Percentiles rank a stretch among this genome's conserved stretches.
These are phyloP conservation scores for Pteromalus puparum DNA, from an alignment of 1,140 invertebrate genomes.

Conservation along the genomic window DNA sequence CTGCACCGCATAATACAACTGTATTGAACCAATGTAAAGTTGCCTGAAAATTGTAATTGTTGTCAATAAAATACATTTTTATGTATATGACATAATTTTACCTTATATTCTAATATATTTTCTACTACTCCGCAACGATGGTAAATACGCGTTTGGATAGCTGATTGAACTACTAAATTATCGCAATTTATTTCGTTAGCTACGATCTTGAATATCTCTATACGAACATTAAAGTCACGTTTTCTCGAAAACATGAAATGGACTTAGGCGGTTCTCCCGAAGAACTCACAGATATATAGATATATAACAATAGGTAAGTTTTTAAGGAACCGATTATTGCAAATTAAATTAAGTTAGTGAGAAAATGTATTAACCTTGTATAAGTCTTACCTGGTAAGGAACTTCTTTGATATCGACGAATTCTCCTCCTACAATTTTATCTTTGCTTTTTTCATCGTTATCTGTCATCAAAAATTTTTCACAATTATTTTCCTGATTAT, in stretches of 20 bases:
- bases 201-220: too few species aligned
- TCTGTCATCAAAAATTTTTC: not conserved
- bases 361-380: not conserved
- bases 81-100: not conserved
- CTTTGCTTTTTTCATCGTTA: not conserved
- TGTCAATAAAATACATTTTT: not conserved
- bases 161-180: too few species aligned
- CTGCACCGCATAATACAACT: constrained; percentile 9
- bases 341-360: not conserved
- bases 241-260: too few species aligned
- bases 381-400: constrained; percentile 28
- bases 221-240: too few species aligned
- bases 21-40: not conserved
- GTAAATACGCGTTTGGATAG: too few species aligned
- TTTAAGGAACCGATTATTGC: too few species aligned
- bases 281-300: too few species aligned
- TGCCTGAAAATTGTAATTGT: not conserved
- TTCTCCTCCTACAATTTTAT: constrained; percentile 33
- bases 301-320: too few species aligned
- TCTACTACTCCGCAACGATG: too few species aligned
- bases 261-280: too few species aligned
- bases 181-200: too few species aligned
- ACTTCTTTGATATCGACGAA: not conserved
- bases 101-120: too few species aligned
- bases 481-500: not conserved